Evolutionary conservation across 2,797 vertebrate genomes (phyloP).

Genomic region (Bucorvus abyssinicus): DNA sequence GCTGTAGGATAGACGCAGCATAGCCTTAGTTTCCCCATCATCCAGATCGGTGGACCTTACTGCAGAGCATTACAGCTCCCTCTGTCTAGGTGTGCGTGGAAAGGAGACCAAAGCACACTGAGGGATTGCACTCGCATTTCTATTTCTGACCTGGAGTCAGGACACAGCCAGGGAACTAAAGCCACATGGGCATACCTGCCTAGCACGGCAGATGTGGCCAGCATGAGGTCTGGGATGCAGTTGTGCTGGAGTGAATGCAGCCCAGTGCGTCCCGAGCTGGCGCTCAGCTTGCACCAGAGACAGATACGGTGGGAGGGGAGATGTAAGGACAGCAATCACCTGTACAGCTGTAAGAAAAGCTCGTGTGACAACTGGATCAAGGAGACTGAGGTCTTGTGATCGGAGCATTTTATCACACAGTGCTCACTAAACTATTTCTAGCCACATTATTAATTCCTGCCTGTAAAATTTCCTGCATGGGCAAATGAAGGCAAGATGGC

Average conservation of each 20-base stretch:
- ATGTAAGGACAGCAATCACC: neutral
- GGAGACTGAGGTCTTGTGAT: neutral
- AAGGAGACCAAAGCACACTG: neutral
- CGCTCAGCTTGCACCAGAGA: accelerated
- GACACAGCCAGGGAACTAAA: neutral
- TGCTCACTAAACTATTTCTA: neutral
- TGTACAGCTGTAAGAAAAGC: neutral
- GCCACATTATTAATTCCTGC: neutral
- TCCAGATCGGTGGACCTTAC: neutral
- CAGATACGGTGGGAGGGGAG: neutral
- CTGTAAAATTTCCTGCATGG: neutral
- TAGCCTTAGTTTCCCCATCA: neutral
- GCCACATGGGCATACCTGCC: too few species aligned
- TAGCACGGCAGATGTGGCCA: accelerated
- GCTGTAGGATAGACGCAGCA: neutral
- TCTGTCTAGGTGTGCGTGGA: neutral
- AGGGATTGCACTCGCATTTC: neutral
- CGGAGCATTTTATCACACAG: neutral
- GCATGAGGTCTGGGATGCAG: neutral
- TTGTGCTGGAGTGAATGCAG: accelerated
- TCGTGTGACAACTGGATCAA: neutral
- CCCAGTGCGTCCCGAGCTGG: accelerated
- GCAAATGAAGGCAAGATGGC: neutral
- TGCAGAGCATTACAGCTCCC: neutral
- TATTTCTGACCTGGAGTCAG: neutral